A percentile compares a stretch with the other conserved stretches of the same genome.
These are phyloP conservation scores for Ascidia mentula DNA, from an alignment of 23 tunicate genomes.

Conservation along the genomic window DNA sequence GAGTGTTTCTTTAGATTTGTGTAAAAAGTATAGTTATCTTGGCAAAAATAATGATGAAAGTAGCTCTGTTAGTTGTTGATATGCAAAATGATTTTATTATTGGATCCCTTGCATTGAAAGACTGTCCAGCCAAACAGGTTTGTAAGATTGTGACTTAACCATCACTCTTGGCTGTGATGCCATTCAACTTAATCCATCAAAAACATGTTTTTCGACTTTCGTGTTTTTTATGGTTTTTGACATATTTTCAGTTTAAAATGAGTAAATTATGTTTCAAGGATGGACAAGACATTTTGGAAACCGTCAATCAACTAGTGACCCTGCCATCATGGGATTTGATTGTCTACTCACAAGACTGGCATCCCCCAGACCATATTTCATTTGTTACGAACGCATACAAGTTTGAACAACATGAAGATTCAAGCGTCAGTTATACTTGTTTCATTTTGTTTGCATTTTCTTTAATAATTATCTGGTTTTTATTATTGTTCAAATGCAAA, in stretches of 20 bases:
- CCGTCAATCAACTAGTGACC: conserved; percentile 40
- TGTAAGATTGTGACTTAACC: neutral
- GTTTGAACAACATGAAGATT: conserved; percentile 65
- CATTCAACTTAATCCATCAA: no score
- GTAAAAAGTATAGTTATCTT: no score
- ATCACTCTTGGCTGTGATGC: neutral
- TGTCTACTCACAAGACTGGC: conserved; percentile 85
- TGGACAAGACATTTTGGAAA: conserved; percentile 65
- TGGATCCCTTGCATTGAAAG: conserved; percentile 68
- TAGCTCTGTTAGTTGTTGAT: conserved; percentile 80
- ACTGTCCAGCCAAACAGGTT: conserved; percentile 90
- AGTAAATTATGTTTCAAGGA: conserved; percentile 18
- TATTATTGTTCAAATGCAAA: no score
- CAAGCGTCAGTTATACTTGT: conserved; percentile 50
- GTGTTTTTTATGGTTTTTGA: neutral
- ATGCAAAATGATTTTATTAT: conserved; percentile 88
- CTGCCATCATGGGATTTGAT: conserved; percentile 55
- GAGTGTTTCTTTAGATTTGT: no score
- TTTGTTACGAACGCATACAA: conserved; percentile 82
- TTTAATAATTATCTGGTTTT: no score
- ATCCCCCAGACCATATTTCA: conserved; percentile 88
- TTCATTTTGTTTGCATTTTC: no score
- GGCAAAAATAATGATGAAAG: conserved; percentile 2
- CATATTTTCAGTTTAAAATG: no score
- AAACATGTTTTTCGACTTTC: neutral